Evolutionary conservation across 1,140 invertebrate genomes (phyloP).

Genomic region (Bursaphelenchus mucronatus): DNA sequence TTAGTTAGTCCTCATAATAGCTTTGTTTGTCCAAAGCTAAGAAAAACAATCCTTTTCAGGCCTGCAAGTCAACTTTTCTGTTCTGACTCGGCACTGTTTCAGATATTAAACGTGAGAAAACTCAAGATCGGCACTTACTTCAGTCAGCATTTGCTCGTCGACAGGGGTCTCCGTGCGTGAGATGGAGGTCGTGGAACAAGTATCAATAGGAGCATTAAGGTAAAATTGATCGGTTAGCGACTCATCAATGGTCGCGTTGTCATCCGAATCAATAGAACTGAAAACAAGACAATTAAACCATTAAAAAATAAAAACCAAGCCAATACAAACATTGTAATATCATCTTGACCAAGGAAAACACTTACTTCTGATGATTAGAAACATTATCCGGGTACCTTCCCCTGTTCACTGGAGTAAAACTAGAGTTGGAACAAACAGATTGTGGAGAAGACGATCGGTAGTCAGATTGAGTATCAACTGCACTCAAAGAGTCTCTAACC

Average conservation of each 20-base stretch:
- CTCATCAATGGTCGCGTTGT: conserved; percentile 21
- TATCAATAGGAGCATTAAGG: conserved; percentile 31
- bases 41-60: no score
- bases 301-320: neutral
- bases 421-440: conserved; percentile 19
- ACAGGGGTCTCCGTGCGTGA: conserved; percentile 31
- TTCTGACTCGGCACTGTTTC: no score
- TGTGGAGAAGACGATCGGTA: conserved; percentile 15
- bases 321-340: conserved; percentile 1
- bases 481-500: conserved; percentile 27
- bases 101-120: no score
- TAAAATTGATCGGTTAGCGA: conserved; percentile 23
- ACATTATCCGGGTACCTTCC: no score
- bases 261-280: conserved; percentile 12
- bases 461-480: neutral
- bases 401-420: neutral
- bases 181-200: conserved; percentile 42
- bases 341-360: neutral
- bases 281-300: conserved; percentile 1
- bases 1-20: no score
- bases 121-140: neutral
- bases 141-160: conserved; percentile 20
- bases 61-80: no score
- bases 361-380: neutral
- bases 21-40: no score